A percentile compares a stretch with the other conserved stretches of the same genome.
Conservation (phyloP, 2,113 vertebrate species). For the Halichoeres trimaculatus region DNA sequence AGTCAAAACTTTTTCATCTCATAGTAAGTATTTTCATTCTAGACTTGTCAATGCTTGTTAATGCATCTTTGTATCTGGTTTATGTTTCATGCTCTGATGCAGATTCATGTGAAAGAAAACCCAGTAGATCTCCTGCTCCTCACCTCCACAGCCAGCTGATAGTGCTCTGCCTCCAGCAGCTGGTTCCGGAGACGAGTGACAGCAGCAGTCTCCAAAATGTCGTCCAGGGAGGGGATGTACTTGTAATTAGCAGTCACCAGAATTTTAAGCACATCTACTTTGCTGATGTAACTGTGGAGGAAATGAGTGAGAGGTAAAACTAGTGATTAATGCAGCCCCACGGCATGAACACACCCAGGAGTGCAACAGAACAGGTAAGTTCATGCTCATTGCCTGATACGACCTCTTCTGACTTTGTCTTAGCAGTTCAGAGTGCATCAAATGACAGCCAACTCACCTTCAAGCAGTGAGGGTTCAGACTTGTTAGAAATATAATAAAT, state of each 20-base stretch:
- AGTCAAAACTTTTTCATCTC: no score
- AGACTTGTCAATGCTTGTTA: no score
- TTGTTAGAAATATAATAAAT: no score
- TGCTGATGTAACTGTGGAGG: conserved; percentile 92
- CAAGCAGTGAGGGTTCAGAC: no score
- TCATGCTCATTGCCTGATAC: no score
- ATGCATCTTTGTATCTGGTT: no score
- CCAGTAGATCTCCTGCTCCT: conserved; percentile 2
- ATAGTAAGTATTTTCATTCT: no score
- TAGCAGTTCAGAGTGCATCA: no score
- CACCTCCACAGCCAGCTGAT: conserved; percentile 96
- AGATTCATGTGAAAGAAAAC: no score
- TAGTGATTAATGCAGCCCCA: background rate
- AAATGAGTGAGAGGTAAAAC: background rate
- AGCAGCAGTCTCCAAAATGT: conserved; percentile 91
- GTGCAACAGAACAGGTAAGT: background rate
- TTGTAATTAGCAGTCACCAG: conserved; percentile 93
- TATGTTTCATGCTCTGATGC: no score
- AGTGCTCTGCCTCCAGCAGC: conserved; percentile 95
- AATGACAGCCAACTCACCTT: no score
- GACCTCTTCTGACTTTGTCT: no score
- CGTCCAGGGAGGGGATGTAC: conserved; percentile 92
- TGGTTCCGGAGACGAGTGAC: conserved; percentile 92
- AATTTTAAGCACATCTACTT: conserved; percentile 95
- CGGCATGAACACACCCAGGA: background rate